phyloP scores from a whole-genome alignment of 2,113 vertebrate genomes.

The Heterotilapia buettikoferi region DNA sequence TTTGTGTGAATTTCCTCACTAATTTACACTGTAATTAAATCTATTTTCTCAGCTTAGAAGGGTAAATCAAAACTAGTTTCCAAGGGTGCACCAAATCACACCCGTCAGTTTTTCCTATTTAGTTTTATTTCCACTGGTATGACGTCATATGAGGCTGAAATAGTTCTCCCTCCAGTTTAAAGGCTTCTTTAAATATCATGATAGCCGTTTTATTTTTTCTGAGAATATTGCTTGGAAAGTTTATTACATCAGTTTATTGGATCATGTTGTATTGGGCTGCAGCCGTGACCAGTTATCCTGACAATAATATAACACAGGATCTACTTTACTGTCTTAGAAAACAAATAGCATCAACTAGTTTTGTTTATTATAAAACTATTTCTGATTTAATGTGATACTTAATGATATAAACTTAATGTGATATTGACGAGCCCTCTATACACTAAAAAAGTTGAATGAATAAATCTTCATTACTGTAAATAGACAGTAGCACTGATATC shows the following conservation, averaged over 20 bases:
- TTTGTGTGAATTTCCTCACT: not conserved
- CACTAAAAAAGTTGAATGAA: not conserved
- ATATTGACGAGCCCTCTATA: not conserved
- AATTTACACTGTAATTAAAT: not conserved
- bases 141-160: not conserved
- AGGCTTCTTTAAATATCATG: not conserved
- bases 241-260: not conserved
- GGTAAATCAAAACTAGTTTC: not conserved
- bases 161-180: not conserved
- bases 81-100: not conserved
- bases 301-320: not conserved
- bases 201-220: not conserved
- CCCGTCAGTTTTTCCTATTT: not conserved
- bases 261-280: not conserved
- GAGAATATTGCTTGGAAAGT: not conserved
- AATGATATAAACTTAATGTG: not conserved
- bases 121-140: not conserved
- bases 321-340: not conserved
- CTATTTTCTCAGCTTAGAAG: not conserved
- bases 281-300: not conserved
- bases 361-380: not conserved
- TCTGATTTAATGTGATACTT: not conserved
- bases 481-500: not conserved
- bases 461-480: not conserved
- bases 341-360: not conserved